Evolutionary conservation across 2,113 vertebrate species (phyloP).

Genomic region (Nothocercus nigrocapillus): DNA sequence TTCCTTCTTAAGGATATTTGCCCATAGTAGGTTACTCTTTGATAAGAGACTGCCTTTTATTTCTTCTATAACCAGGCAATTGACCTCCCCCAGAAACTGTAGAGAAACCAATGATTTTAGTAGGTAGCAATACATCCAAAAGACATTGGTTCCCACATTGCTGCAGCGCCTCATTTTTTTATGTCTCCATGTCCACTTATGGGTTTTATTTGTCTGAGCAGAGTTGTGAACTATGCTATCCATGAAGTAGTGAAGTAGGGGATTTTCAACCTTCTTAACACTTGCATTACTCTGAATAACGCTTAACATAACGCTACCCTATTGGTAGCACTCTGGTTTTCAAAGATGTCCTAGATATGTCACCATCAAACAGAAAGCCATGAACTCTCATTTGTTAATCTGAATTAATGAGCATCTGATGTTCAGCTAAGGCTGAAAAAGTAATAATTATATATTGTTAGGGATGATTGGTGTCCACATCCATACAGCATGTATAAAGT

Average conservation of each 20-base stretch:
- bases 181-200: neutral
- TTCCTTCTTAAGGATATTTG: neutral
- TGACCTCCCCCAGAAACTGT: neutral
- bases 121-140: neutral
- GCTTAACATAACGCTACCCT: slow-evolving; percentile 1
- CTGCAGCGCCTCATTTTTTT: neutral
- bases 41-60: neutral
- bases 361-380: neutral
- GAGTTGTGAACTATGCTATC: neutral
- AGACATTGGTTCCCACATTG: neutral
- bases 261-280: slow-evolving; percentile 25
- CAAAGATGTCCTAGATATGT: slow-evolving; percentile 56
- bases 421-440: neutral
- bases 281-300: slow-evolving; percentile 8
- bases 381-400: slow-evolving; percentile 47
- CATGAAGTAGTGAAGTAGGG: neutral
- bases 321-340: neutral
- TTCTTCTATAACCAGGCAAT: neutral
- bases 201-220: neutral
- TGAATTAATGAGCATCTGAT: slow-evolving; percentile 61
- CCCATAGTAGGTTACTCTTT: neutral
- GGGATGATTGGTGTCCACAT: neutral
- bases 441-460: neutral
- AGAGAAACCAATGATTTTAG: neutral
- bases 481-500: neutral